Base-by-base conservation (phyloP, 2,797 vertebrate species). In the Varecia variegata region DNA sequence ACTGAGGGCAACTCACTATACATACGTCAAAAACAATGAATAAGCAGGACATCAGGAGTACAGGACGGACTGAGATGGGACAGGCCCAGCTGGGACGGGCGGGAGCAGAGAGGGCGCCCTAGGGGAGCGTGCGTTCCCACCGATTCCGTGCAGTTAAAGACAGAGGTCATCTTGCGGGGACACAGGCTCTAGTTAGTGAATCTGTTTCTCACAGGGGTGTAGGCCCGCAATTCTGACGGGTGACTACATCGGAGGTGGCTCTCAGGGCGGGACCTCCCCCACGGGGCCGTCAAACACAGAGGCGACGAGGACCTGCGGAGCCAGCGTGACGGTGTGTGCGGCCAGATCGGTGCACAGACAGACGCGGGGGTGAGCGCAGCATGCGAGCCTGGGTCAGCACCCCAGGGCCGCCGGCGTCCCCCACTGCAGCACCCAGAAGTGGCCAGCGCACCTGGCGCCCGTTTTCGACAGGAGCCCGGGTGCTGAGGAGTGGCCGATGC, bases 401-500 rank as follows among this genome's bases (percentile, higher is more conserved):
- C 30, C 7, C 45, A 86, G 30, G 17, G 4, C 27, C 9, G 47
- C 40, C 18, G 32, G 52, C 4, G 2, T 45, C 11, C 35, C 27
- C 2, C 2, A 9, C 27, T 30, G 23, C 35, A 43, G 32, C 9
- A 65, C 62, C 32, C 23, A 20, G 73, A 73, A 27, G n/a, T 11
- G 17, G 50, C 0, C 0, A 25, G 23, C 23, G 8, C 5, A 8
- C 58, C 40, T 50, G 35, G 67, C 1, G 1, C 20, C 32, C 12
- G 3, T 81, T 56, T 14, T 45, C 56, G 11, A 67, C 40, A 77
- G 40, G 10, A 93, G 21, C 21, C 35, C 77, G n/a, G n/a, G 92
- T 89, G 76, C 73, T n/a, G 25, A 92, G 74, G 92, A 79, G 80
- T 23, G 11, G 17, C 60, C 70, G 52, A 71, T 35, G 25, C 40